Conservation (phyloP, 2,113 vertebrate species). For the Callopanchax toddi region DNA sequence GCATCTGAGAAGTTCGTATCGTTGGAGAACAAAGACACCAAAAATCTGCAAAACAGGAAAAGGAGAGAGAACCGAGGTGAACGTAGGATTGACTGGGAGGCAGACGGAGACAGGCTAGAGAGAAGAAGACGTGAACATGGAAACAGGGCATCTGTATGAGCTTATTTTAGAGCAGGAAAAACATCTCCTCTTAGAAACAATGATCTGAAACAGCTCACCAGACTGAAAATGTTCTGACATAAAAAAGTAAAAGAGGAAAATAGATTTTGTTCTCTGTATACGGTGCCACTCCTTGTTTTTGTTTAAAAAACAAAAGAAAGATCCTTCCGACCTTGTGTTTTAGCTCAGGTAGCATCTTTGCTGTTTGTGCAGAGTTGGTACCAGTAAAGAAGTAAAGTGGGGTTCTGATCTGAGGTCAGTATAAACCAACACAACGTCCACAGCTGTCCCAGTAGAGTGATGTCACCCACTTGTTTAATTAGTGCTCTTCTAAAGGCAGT, state of each 20-base stretch:
- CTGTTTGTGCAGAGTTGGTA: slow-evolving; percentile 49
- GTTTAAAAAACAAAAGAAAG: slow-evolving; percentile 81
- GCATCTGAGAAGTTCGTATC: slow-evolving; percentile 36
- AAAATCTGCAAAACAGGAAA: slow-evolving; percentile 35
- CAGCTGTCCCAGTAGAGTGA: slow-evolving; percentile 27
- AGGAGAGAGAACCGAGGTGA: slow-evolving; percentile 14
- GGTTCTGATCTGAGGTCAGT: slow-evolving; percentile 42
- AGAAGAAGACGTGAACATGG: slow-evolving; percentile 58
- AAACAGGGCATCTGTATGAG: slow-evolving; percentile 46
- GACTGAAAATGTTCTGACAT: slow-evolving; percentile 87
- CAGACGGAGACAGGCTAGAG: slow-evolving; percentile 69
- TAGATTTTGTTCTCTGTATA: slow-evolving; percentile 99
- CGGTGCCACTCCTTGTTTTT: slow-evolving; percentile 74
- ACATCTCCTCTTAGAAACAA: slow-evolving; percentile 78
- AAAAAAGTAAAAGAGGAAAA: slow-evolving; percentile 99
- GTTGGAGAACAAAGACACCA: slow-evolving; percentile 49
- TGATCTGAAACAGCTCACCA: slow-evolving; percentile 84
- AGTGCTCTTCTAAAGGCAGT: slow-evolving; percentile 40
- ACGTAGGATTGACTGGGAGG: slow-evolving; percentile 16
- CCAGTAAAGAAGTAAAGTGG: slow-evolving; percentile 28
- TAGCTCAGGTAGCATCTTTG: slow-evolving; percentile 49
- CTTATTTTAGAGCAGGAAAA: slow-evolving; percentile 36
- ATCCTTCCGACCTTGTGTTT: slow-evolving; percentile 59
- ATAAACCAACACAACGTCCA: slow-evolving; percentile 15
- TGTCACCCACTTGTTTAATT: slow-evolving; percentile 7